Conservation (phyloP, 1,140 invertebrate genomes). For the Alviniconcha marisindica region DNA sequence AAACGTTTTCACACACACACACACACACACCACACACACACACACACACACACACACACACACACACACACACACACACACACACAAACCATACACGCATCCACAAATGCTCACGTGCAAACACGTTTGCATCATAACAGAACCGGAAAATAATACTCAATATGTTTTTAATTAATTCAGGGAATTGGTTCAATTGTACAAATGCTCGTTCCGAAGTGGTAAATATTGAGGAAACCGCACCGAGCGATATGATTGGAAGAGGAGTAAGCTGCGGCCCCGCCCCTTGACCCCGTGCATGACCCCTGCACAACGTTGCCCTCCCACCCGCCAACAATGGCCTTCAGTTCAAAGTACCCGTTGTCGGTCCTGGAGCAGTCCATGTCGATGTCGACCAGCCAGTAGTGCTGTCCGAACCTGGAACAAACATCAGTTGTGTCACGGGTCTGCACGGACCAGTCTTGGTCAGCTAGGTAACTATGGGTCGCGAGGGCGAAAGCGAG, state of each 20-base stretch:
- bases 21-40: not conserved
- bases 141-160: no score
- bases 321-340: slow-evolving; percentile 71
- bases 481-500: no score
- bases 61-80: not conserved
- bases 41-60: slow-evolving; percentile 10
- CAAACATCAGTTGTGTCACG: no score
- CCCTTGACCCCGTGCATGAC: slow-evolving; percentile 68
- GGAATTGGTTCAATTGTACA: slow-evolving; percentile 67
- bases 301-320: slow-evolving; percentile 64
- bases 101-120: not conserved
- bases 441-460: no score
- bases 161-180: no score
- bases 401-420: slow-evolving; percentile 75
- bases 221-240: slow-evolving; percentile 77
- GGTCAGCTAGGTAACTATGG: no score
- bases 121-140: no score
- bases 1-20: not conserved
- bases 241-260: slow-evolving; percentile 75
- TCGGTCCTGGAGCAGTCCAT: slow-evolving; percentile 78
- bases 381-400: slow-evolving; percentile 77
- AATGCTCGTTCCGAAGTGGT: slow-evolving; percentile 64
- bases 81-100: not conserved
- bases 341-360: slow-evolving; percentile 78
- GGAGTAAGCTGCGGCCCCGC: slow-evolving; percentile 63